phyloP scores from a whole-genome alignment of 2,888 invertebrate species.

The Athripsodes cinereus region DNA sequence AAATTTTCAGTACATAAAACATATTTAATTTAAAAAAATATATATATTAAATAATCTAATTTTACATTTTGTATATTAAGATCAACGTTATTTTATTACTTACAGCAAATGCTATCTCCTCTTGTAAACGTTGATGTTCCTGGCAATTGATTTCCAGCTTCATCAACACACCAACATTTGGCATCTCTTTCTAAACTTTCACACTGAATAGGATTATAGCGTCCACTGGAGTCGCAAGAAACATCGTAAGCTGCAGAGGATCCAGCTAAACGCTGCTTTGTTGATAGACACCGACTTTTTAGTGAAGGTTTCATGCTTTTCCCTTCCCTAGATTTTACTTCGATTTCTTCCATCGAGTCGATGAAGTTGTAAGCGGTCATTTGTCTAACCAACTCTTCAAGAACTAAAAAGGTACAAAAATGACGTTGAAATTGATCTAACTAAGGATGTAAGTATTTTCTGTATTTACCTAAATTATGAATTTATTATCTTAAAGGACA shows the following conservation, averaged over 20 bases:
- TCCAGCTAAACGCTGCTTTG: slow-evolving; percentile 40
- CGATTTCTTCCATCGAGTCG: slow-evolving; percentile 46
- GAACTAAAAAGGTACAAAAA: slow-evolving; percentile 37
- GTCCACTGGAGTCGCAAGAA: slow-evolving; percentile 62
- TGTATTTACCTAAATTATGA: too few relatives aligned
- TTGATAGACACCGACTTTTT: slow-evolving; percentile 52
- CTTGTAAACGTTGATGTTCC: slow-evolving; percentile 54
- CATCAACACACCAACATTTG: slow-evolving; percentile 83
- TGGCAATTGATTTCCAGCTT: slow-evolving; percentile 66
- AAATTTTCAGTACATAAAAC: too few relatives aligned
- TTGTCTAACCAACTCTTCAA: slow-evolving; percentile 66
- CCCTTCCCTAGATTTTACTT: slow-evolving; percentile 34
- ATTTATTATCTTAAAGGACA: too few relatives aligned
- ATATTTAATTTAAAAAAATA: too few relatives aligned
- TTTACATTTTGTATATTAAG: too few relatives aligned
- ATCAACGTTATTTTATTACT: too few relatives aligned
- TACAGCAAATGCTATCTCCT: slow-evolving; percentile 53
- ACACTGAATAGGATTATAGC: slow-evolving; percentile 72
- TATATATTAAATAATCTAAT: too few relatives aligned
- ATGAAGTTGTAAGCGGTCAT: slow-evolving; percentile 51
- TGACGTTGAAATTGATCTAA: neutral
- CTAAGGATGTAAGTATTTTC: too few relatives aligned
- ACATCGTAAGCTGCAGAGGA: slow-evolving; percentile 38
- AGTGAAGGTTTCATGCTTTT: slow-evolving; percentile 35
- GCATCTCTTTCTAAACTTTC: slow-evolving; percentile 49